Conservation (phyloP, 2,888 invertebrate genomes). For the Aricia artaxerxes region DNA sequence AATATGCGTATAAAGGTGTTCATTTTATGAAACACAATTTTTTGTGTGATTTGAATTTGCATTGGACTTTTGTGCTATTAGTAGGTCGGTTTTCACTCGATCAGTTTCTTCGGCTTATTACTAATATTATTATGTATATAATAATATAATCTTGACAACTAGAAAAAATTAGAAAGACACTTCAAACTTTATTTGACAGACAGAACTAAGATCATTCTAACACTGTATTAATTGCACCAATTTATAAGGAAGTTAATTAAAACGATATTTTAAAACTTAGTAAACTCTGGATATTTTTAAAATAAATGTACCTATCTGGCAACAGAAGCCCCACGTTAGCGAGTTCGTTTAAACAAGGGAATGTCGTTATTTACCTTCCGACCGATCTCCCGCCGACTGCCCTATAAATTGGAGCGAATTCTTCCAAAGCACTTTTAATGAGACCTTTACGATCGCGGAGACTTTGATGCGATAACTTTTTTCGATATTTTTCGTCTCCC, state of each 20-base stretch:
- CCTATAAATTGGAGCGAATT: constrained; percentile 75
- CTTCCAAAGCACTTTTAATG: constrained; percentile 77
- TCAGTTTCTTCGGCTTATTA: too few relatives aligned
- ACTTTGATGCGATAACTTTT: constrained; percentile 78
- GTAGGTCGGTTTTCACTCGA: too few relatives aligned
- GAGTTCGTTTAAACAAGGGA: constrained; percentile 61
- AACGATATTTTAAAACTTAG: constrained; percentile 25
- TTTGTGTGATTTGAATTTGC: too few relatives aligned
- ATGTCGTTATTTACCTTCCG: constrained; percentile 68
- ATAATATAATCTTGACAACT: not conserved
- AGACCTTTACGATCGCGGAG: constrained; percentile 70
- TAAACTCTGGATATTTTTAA: constrained; percentile 19
- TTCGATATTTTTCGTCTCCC: constrained; percentile 72
- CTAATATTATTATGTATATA: too few relatives aligned
- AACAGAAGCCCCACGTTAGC: constrained; percentile 36
- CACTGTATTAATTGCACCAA: not conserved
- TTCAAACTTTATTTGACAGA: not conserved
- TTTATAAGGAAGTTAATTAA: constrained; percentile 15
- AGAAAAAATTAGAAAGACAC: not conserved
- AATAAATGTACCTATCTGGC: constrained; percentile 24
- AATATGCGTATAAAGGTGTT: not conserved
- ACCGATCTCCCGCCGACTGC: constrained; percentile 64
- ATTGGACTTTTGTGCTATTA: too few relatives aligned
- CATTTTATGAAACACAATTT: not conserved
- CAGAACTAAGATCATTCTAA: not conserved